phyloP scores from a whole-genome alignment of 2,797 vertebrate species.

The Dermochelys coriacea region DNA sequence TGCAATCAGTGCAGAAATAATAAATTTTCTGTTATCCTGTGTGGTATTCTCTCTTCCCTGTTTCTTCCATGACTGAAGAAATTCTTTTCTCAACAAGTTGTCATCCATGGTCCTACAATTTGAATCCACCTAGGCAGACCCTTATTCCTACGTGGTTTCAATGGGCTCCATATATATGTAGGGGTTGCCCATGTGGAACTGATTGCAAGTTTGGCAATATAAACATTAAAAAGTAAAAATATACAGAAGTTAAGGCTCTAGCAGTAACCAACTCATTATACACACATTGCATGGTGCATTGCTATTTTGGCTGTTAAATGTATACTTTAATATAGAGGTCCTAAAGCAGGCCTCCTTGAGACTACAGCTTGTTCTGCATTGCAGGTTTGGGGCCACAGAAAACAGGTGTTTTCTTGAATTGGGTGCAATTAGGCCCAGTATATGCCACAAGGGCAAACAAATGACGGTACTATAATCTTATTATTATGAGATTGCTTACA shows the following conservation, averaged over 20 bases:
- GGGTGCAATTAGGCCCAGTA: neutral
- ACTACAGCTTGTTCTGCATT: neutral
- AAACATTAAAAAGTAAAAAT: neutral
- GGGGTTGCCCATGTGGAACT: neutral
- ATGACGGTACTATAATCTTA: neutral
- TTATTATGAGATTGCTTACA: neutral
- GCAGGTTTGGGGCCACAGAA: neutral
- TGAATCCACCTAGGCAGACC: fast-evolving
- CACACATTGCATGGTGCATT: fast-evolving
- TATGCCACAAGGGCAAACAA: neutral
- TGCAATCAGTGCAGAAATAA: neutral
- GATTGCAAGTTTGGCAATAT: fast-evolving
- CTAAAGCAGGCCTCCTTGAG: neutral
- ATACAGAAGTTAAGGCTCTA: neutral
- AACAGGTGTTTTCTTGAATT: neutral
- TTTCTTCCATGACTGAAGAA: fast-evolving
- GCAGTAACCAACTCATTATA: neutral
- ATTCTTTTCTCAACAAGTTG: fast-evolving
- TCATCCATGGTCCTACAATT: neutral
- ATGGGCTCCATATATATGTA: fast-evolving
- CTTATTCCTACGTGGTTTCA: neutral
- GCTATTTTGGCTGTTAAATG: fast-evolving
- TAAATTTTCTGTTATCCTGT: neutral
- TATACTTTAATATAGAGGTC: too few relatives aligned
- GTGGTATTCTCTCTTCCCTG: neutral